Evolutionary conservation across 2,888 invertebrate genomes (phyloP).

Genomic region (Cheilosia grossa): DNA sequence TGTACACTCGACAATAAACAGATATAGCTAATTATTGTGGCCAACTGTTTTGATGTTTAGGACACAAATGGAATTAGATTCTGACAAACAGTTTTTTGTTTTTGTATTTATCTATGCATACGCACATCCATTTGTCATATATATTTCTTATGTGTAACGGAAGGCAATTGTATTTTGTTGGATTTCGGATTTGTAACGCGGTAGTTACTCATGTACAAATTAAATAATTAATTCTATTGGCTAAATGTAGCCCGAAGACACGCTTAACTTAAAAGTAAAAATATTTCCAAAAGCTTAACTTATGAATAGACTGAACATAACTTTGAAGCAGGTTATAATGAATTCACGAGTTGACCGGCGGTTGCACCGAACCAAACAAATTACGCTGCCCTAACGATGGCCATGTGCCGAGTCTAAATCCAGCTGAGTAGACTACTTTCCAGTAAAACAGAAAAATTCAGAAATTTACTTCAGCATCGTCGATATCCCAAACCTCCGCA

Average conservation of each 20-base stretch:
- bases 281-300: too few species aligned
- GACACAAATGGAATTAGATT: not conserved
- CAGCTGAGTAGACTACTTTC: too few species aligned
- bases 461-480: too few species aligned
- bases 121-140: not conserved
- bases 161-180: not conserved
- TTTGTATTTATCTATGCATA: too few species aligned
- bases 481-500: too few species aligned
- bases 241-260: not conserved
- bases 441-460: too few species aligned
- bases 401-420: too few species aligned
- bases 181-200: not conserved
- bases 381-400: too few species aligned
- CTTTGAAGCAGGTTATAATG: not conserved
- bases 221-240: not conserved
- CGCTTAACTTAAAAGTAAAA: too few species aligned
- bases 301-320: not conserved
- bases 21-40: not conserved
- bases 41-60: not conserved
- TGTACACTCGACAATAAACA: not conserved
- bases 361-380: too few species aligned
- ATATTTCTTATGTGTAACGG: not conserved
- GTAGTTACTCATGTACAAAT: not conserved
- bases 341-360: too few species aligned
- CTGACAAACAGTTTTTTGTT: too few species aligned